phyloP scores from a whole-genome alignment of 2,888 invertebrate species.

The Ornithoptera alexandrae region DNA sequence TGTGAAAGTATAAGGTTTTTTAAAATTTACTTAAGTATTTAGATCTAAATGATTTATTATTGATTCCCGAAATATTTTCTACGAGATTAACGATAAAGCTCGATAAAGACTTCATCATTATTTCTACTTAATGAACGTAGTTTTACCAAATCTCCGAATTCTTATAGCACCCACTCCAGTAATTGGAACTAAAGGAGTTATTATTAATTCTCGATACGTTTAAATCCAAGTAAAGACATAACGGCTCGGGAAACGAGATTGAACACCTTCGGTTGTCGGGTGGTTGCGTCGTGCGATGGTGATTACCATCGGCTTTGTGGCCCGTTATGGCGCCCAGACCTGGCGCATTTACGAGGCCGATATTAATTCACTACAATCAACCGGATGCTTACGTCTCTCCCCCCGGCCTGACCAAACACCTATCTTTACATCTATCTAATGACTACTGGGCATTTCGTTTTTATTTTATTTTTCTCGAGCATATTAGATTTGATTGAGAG shows the following conservation, averaged over 20 bases:
- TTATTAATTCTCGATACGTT: neutral
- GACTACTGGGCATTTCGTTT: constrained; percentile 57
- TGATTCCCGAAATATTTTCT: no score
- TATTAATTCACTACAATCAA: constrained; percentile 33
- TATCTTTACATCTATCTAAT: constrained; percentile 49
- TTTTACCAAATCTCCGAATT: no score
- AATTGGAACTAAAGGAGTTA: neutral
- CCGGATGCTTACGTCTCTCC: constrained; percentile 36
- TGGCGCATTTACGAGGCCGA: constrained; percentile 31
- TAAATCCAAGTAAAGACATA: constrained; percentile 1
- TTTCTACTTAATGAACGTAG: no score
- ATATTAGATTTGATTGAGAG: constrained; percentile 22
- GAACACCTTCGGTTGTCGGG: constrained; percentile 1
- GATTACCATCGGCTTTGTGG: constrained; percentile 29
- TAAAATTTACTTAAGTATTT: no score
- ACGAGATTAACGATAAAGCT: no score
- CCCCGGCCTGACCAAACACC: constrained; percentile 46
- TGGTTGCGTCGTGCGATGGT: constrained; percentile 1
- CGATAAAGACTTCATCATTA: no score
- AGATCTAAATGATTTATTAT: no score
- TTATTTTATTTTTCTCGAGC: constrained; percentile 30
- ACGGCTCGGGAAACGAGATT: neutral
- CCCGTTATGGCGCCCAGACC: constrained; percentile 30
- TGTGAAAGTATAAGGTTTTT: no score
- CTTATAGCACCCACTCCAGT: neutral